Evolutionary conservation across 2,113 vertebrate genomes (phyloP).

Genomic region (Ciconia maguari): DNA sequence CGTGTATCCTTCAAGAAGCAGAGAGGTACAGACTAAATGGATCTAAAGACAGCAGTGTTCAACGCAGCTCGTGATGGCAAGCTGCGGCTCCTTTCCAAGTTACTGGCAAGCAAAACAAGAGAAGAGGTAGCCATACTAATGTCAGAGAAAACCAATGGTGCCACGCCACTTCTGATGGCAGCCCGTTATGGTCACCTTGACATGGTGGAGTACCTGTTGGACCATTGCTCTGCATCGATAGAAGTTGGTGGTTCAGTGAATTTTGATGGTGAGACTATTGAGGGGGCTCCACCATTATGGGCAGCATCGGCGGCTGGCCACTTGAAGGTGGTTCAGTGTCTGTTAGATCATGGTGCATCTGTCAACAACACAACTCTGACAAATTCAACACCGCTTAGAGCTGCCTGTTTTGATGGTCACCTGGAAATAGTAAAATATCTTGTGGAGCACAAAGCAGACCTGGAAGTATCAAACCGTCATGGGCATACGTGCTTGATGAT

Average conservation of each 20-base stretch:
- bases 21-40: conserved; percentile 78
- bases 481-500: conserved; percentile 99
- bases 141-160: conserved; percentile 94
- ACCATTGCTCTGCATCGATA: conserved; percentile 90
- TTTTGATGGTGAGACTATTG: conserved; percentile 97
- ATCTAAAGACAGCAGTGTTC: conserved; percentile 97
- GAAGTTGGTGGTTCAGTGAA: conserved; percentile 94
- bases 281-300: conserved; percentile 95
- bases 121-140: conserved; percentile 88
- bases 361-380: conserved; percentile 98
- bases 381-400: conserved; percentile 92
- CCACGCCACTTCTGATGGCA: conserved; percentile 95
- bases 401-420: conserved; percentile 97
- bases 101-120: conserved; percentile 91
- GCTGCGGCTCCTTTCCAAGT: conserved; percentile 91
- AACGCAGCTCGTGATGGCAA: conserved; percentile 98
- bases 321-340: conserved; percentile 92
- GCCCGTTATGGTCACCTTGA: conserved; percentile 96
- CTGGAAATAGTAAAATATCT: conserved; percentile 95
- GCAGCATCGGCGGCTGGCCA: conserved; percentile 95
- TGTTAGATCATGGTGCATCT: conserved; percentile 91
- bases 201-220: conserved; percentile 93
- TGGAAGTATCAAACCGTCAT: conserved; percentile 97
- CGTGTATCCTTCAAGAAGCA: not conserved
- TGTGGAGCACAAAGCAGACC: conserved; percentile 94